Evolutionary conservation across 2,113 vertebrate species (phyloP).

Genomic region (Verasper variegatus): DNA sequence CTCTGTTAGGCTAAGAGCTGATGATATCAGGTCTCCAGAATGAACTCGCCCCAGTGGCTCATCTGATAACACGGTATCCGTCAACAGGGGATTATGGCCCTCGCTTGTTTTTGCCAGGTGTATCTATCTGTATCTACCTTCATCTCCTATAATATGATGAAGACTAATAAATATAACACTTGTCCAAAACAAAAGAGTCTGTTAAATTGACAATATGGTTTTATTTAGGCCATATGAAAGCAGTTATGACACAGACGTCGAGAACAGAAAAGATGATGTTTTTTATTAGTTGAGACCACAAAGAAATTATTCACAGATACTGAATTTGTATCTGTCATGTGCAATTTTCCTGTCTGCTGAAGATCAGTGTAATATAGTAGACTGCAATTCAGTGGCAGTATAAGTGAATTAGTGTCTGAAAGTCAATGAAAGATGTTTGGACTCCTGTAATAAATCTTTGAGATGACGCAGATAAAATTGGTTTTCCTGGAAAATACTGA

Average conservation of each 20-base stretch:
- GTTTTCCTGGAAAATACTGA: background rate
- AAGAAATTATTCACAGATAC: background rate
- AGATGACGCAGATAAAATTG: background rate
- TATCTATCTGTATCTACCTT: background rate
- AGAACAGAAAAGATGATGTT: background rate
- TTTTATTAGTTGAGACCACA: background rate
- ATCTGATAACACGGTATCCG: constrained; percentile 60
- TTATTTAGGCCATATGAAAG: background rate
- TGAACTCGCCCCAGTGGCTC: constrained; percentile 41
- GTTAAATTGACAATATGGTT: background rate
- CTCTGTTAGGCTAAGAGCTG: constrained; percentile 31
- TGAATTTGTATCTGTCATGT: background rate
- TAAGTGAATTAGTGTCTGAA: background rate
- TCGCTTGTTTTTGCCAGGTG: background rate
- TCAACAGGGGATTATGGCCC: constrained; percentile 56
- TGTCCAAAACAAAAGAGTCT: background rate
- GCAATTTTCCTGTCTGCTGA: background rate
- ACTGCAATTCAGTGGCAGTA: background rate
- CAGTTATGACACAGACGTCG: background rate
- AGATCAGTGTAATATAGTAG: background rate
- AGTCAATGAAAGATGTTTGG: background rate
- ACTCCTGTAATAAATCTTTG: background rate
- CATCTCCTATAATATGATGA: background rate
- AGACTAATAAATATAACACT: background rate
- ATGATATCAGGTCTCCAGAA: constrained; percentile 31